A percentile compares a stretch with the other conserved stretches of the same genome.
These are phyloP conservation scores for Nymphalis c-album DNA, from an alignment of 2,888 invertebrate species.

Conservation along the genomic window DNA sequence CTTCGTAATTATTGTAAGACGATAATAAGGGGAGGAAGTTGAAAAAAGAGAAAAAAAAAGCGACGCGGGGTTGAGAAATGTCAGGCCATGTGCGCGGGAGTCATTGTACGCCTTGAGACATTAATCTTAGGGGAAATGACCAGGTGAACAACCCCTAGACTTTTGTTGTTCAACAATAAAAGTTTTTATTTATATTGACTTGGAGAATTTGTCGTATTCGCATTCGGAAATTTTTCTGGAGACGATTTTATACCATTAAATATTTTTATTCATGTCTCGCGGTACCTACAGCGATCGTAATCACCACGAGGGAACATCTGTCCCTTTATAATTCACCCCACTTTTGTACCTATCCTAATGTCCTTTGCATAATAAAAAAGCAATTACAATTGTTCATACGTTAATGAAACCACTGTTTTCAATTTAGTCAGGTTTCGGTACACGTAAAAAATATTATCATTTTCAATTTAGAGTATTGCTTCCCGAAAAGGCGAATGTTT, in stretches of 20 bases:
- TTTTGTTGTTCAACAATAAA: constrained; percentile 44
- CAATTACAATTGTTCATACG: constrained; percentile 39
- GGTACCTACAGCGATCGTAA: constrained; percentile 52
- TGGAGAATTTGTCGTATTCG: constrained; percentile 32
- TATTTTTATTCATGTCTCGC: constrained; percentile 39
- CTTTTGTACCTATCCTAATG: constrained; percentile 49
- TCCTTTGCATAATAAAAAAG: constrained; percentile 45
- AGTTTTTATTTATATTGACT: constrained; percentile 38
- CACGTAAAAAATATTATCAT: constrained; percentile 24
- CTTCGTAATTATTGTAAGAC: constrained; percentile 56
- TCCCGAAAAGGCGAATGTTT: constrained; percentile 32
- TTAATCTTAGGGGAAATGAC: constrained; percentile 72
- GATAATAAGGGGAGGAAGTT: constrained; percentile 69
- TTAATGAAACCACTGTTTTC: constrained; percentile 38
- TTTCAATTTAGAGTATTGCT: constrained; percentile 26
- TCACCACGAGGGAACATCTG: constrained; percentile 60
- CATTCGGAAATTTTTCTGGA: constrained; percentile 23
- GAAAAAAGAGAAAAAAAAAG: constrained; percentile 60
- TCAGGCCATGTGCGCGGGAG: constrained; percentile 74
- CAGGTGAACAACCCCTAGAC: constrained; percentile 68
- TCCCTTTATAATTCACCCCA: constrained; percentile 53
- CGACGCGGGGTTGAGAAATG: constrained; percentile 55
- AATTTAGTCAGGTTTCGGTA: constrained; percentile 13
- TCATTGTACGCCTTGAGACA: constrained; percentile 71
- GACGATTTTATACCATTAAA: constrained; percentile 31